These are phyloP conservation scores for Pyrocoelia pectoralis DNA, from an alignment of 2,888 invertebrate genomes.

Conservation along the genomic window DNA sequence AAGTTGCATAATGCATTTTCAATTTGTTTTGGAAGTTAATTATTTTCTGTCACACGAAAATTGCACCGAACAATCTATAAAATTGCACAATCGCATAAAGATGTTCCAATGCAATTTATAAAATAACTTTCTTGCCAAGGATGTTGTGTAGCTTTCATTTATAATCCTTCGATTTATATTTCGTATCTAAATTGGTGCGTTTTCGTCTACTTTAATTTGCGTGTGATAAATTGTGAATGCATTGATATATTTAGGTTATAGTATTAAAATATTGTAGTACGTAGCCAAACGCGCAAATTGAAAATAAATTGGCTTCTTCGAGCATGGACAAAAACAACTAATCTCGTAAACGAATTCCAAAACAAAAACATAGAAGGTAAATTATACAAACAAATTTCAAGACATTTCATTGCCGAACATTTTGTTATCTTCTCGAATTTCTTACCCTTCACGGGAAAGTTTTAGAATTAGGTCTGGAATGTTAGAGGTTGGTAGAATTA, in stretches of 20 bases:
- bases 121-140: slow-evolving; percentile 19
- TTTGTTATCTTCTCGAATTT: slow-evolving; percentile 18
- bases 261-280: no score
- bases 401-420: slow-evolving; percentile 16
- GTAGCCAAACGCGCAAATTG: neutral
- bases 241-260: neutral
- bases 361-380: slow-evolving; percentile 12
- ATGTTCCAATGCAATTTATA: slow-evolving; percentile 14
- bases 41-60: neutral
- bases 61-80: neutral
- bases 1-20: slow-evolving; percentile 3
- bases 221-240: slow-evolving; percentile 5
- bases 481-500: slow-evolving; percentile 32
- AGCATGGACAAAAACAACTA: neutral
- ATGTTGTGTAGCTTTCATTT: neutral
- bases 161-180: slow-evolving; percentile 16
- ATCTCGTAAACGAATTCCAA: neutral
- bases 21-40: neutral
- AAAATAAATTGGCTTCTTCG: neutral
- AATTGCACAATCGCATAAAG: slow-evolving; percentile 2
- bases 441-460: slow-evolving; percentile 27
- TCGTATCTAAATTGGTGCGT: slow-evolving; percentile 20
- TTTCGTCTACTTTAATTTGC: slow-evolving; percentile 19
- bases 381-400: slow-evolving; percentile 23
- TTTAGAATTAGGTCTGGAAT: slow-evolving; percentile 38